phyloP scores from a whole-genome alignment of 2,113 vertebrate genomes.

The Pelodiscus sinensis region DNA sequence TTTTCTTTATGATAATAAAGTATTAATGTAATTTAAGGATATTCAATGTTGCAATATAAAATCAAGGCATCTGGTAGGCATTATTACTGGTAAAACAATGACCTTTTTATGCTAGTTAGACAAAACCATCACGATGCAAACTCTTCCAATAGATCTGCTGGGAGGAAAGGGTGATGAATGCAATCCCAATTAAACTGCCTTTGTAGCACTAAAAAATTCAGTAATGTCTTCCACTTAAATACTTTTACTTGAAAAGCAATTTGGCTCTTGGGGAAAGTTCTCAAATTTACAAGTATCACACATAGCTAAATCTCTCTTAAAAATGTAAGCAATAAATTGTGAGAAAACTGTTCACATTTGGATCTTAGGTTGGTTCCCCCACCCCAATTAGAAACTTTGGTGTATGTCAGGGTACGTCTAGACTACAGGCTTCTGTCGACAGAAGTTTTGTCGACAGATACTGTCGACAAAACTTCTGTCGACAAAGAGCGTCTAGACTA shows the following conservation, averaged over 20 bases:
- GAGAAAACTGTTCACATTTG: background rate
- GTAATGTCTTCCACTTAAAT: conserved; percentile 51
- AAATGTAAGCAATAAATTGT: background rate
- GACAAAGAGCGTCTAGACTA: too few relatives aligned
- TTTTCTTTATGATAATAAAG: conserved; percentile 18
- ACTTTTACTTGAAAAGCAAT: conserved; percentile 53
- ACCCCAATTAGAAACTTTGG: background rate
- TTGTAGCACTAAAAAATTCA: conserved; percentile 42
- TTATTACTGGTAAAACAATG: background rate
- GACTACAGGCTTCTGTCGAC: too few relatives aligned
- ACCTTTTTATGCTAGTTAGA: background rate
- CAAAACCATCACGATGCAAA: conserved; percentile 53
- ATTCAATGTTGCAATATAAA: conserved; percentile 10
- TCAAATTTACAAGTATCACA: conserved; percentile 18
- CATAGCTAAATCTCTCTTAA: conserved; percentile 1
- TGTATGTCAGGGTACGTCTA: too few relatives aligned
- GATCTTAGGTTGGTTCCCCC: background rate
- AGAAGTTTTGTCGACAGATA: too few relatives aligned
- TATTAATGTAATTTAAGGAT: conserved; percentile 44
- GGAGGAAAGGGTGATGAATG: conserved; percentile 43
- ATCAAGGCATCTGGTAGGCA: conserved; percentile 56
- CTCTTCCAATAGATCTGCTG: conserved; percentile 46
- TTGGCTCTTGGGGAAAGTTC: conserved; percentile 20
- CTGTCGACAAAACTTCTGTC: too few relatives aligned
- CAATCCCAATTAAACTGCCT: conserved; percentile 28